Evolutionary conservation across 2,113 vertebrate genomes (phyloP).

Genomic region (Caracal caracal): DNA sequence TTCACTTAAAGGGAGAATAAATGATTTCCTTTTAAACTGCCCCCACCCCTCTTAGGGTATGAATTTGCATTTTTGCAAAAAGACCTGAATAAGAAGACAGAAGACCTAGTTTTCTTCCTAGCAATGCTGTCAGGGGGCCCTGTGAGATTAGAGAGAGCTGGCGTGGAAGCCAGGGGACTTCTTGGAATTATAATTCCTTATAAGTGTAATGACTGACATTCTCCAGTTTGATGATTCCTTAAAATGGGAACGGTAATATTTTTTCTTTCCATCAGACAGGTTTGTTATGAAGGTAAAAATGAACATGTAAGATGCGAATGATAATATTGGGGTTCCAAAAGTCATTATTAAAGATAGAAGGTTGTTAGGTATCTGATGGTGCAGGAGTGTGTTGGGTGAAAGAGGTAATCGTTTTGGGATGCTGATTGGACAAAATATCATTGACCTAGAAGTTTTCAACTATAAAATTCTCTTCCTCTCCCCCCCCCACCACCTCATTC

Average conservation of each 20-base stretch:
- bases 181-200: slow-evolving; percentile 6
- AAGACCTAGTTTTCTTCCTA: neutral
- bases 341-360: neutral
- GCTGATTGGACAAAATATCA: neutral
- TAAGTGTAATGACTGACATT: slow-evolving; percentile 13
- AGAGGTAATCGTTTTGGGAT: neutral
- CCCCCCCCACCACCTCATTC: no score
- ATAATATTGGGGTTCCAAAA: neutral
- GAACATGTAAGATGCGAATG: neutral
- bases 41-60: neutral
- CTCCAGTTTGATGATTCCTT: slow-evolving; percentile 47
- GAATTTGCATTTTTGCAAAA: slow-evolving; percentile 10
- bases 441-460: neutral
- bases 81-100: neutral
- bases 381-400: neutral
- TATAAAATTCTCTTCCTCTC: neutral
- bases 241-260: slow-evolving; percentile 37
- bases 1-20: slow-evolving; percentile 12
- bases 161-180: neutral
- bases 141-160: neutral
- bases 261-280: neutral
- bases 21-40: neutral
- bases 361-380: neutral
- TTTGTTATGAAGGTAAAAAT: slow-evolving; percentile 46
- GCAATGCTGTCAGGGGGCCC: neutral